Conservation (phyloP, 2,888 invertebrate species). For the Drosophila borealis region DNA sequence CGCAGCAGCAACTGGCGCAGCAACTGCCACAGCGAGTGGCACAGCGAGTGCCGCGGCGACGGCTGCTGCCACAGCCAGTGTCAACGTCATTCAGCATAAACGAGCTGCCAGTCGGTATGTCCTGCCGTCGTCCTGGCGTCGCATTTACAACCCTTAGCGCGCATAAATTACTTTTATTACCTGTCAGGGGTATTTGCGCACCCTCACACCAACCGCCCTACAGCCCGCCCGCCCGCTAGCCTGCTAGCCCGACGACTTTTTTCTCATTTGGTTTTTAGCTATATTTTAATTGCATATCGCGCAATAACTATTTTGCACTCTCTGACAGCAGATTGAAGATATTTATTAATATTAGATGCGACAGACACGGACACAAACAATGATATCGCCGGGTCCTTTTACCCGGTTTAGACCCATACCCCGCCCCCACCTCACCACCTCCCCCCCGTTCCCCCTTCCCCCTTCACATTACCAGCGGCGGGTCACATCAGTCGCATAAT, state of each 20-base stretch:
- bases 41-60: slow-evolving; percentile 12
- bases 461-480: slow-evolving; percentile 7
- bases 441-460: no score
- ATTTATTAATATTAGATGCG: slow-evolving; percentile 82
- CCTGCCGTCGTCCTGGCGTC: slow-evolving; percentile 51
- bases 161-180: slow-evolving; percentile 84
- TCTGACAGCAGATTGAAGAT: slow-evolving; percentile 81
- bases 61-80: slow-evolving; percentile 54
- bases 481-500: slow-evolving; percentile 68
- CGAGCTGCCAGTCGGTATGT: slow-evolving; percentile 63
- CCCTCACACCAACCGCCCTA: slow-evolving; percentile 13
- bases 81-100: slow-evolving; percentile 80
- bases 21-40: slow-evolving; percentile 7
- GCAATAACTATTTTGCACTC: slow-evolving; percentile 81
- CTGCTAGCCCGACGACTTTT: slow-evolving; percentile 40
- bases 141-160: slow-evolving; percentile 82
- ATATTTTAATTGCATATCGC: slow-evolving; percentile 84
- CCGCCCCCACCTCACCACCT: slow-evolving; percentile 6
- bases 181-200: slow-evolving; percentile 82
- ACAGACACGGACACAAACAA: slow-evolving; percentile 55
- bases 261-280: slow-evolving; percentile 73
- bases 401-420: slow-evolving; percentile 20
- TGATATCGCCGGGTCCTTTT: slow-evolving; percentile 31
- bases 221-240: not conserved
- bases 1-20: slow-evolving; percentile 11